Conservation (phyloP, 2,113 vertebrate species). For the Charadrius vociferus region DNA sequence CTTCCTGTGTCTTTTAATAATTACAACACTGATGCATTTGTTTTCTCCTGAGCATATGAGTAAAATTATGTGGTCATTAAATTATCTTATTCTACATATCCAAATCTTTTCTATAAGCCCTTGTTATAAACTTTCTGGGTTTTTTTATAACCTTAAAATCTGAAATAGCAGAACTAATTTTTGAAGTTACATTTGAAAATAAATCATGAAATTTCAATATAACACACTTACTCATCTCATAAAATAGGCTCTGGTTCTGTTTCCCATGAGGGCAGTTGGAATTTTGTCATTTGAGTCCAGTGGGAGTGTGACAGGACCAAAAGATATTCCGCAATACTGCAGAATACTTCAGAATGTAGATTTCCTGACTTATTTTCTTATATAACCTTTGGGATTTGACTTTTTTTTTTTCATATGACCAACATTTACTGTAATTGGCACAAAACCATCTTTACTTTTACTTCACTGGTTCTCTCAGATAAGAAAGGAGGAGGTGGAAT, state of each 20-base stretch:
- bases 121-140: background rate
- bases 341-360: background rate
- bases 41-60: background rate
- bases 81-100: background rate
- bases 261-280: background rate
- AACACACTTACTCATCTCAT: background rate
- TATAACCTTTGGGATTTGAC: background rate
- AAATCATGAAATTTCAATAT: background rate
- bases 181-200: background rate
- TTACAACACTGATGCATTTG: background rate
- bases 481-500: background rate
- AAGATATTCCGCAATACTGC: background rate
- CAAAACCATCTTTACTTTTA: background rate
- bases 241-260: background rate
- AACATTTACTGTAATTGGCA: background rate
- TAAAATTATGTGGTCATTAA: background rate
- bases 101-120: background rate
- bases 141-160: background rate
- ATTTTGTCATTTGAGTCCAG: background rate
- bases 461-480: background rate
- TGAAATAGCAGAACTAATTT: background rate
- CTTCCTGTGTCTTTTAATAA: background rate
- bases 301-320: background rate
- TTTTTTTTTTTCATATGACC: background rate
- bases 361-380: background rate